Conservation (phyloP, 35 echinoderm and acorn worm genomes). For the Patiria miniata region DNA sequence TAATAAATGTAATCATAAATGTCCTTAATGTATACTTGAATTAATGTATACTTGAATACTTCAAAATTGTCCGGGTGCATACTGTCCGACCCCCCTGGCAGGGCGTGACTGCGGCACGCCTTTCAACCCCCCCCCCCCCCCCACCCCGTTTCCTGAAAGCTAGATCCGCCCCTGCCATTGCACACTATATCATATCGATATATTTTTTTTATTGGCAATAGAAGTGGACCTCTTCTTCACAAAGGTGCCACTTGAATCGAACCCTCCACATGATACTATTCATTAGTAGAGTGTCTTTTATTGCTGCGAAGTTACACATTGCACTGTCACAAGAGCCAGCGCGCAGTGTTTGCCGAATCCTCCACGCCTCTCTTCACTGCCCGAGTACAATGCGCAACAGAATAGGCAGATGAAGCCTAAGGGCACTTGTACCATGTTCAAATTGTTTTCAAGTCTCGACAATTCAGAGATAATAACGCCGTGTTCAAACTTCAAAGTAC, state of each 20-base stretch:
- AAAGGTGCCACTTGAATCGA: not conserved
- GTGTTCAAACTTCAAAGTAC: constrained; percentile 33
- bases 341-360: not conserved
- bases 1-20: too few species aligned
- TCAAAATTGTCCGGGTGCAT: too few species aligned
- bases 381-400: not conserved
- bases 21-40: too few species aligned
- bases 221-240: not conserved
- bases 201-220: constrained; percentile 19
- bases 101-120: too few species aligned
- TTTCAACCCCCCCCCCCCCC: too few species aligned
- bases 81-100: too few species aligned
- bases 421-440: constrained; percentile 14
- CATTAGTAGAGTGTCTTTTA: constrained; percentile 23
- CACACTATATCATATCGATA: too few species aligned
- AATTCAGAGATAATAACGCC: constrained; percentile 14
- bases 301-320: not conserved
- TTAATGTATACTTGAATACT: too few species aligned
- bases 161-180: too few species aligned
- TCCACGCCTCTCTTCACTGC: not conserved
- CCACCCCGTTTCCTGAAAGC: too few species aligned
- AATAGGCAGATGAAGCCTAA: not conserved
- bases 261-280: constrained; percentile 1
- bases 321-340: constrained; percentile 1
- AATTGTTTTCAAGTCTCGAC: constrained; percentile 26